phyloP scores from a whole-genome alignment of 2,797 vertebrate genomes.

The Champsocephalus esox region DNA sequence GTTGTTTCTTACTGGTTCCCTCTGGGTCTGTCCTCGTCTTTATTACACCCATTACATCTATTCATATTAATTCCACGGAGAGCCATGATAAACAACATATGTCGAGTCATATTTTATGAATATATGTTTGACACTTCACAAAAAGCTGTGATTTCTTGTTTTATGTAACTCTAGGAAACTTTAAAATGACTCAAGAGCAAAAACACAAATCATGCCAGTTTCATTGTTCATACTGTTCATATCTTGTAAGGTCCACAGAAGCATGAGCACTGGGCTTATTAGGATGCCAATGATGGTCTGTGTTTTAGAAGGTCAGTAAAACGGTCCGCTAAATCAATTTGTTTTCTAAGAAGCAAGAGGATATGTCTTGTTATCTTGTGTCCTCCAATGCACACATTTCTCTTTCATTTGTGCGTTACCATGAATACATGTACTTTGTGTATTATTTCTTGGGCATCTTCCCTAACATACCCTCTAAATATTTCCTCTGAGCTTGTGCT shows the following conservation, averaged over 20 bases:
- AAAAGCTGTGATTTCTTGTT: constrained; percentile 12
- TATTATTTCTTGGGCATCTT: constrained; percentile 25
- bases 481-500: constrained; percentile 46
- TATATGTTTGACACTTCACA: constrained; percentile 10
- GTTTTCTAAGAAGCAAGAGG: not conserved
- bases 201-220: constrained; percentile 15
- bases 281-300: constrained; percentile 15
- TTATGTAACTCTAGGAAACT: constrained; percentile 9
- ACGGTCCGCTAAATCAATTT: not conserved
- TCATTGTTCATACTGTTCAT: constrained; percentile 22
- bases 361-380: constrained; percentile 8
- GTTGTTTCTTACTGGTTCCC: constrained; percentile 39
- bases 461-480: constrained; percentile 29
- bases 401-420: constrained; percentile 17
- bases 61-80: constrained; percentile 32
- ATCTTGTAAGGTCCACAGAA: not conserved
- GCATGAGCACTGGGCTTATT: constrained; percentile 2
- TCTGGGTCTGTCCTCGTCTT: constrained; percentile 21
- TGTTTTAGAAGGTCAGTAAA: not conserved
- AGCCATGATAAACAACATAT: constrained; percentile 9
- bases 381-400: constrained; percentile 13
- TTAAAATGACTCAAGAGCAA: constrained; percentile 11
- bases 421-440: constrained; percentile 27
- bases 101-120: constrained; percentile 9
- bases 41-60: constrained; percentile 19